Conservation (phyloP, 1,140 invertebrate species). For the Drosophila kurseongensis region DNA sequence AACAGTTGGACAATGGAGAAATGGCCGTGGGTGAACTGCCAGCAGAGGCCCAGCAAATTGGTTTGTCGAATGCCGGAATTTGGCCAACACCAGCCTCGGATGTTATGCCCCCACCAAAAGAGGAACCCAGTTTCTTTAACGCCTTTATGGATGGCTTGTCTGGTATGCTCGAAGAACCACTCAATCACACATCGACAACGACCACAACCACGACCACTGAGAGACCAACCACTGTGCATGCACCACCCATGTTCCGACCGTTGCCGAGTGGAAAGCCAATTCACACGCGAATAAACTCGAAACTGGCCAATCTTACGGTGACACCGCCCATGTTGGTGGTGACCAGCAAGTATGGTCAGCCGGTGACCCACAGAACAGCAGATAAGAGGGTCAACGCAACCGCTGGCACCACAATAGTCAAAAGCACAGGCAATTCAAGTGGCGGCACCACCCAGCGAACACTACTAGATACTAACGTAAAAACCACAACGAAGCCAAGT, state of each 20-base stretch:
- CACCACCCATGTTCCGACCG: slow-evolving; percentile 72
- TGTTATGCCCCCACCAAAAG: slow-evolving; percentile 5
- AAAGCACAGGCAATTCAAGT: slow-evolving; percentile 4
- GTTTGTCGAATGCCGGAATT: slow-evolving; percentile 24
- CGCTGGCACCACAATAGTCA: not conserved
- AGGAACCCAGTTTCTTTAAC: slow-evolving; percentile 52
- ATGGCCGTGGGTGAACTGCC: slow-evolving; percentile 66
- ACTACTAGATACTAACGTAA: slow-evolving; percentile 6
- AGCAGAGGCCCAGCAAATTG: slow-evolving; percentile 63
- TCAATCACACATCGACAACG: slow-evolving; percentile 20
- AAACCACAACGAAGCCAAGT: slow-evolving; percentile 14
- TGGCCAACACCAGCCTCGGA: slow-evolving; percentile 27
- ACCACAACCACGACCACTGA: slow-evolving; percentile 38
- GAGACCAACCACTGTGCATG: slow-evolving; percentile 19
- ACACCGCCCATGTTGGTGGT: slow-evolving; percentile 67
- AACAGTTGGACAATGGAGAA: slow-evolving; percentile 58
- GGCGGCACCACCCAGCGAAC: not conserved
- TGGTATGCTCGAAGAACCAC: slow-evolving; percentile 49
- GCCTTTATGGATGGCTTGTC: slow-evolving; percentile 63
- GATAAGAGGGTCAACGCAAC: slow-evolving; percentile 21
- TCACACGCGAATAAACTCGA: slow-evolving; percentile 76
- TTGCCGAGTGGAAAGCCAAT: slow-evolving; percentile 51
- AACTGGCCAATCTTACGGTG: slow-evolving; percentile 74
- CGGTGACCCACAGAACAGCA: slow-evolving; percentile 51
- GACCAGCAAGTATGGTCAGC: slow-evolving; percentile 66